Evolutionary conservation across 2,113 vertebrate species (phyloP), one percentile per base, ranked within the genome.

Genomic region (Trogon surrucura): DNA sequence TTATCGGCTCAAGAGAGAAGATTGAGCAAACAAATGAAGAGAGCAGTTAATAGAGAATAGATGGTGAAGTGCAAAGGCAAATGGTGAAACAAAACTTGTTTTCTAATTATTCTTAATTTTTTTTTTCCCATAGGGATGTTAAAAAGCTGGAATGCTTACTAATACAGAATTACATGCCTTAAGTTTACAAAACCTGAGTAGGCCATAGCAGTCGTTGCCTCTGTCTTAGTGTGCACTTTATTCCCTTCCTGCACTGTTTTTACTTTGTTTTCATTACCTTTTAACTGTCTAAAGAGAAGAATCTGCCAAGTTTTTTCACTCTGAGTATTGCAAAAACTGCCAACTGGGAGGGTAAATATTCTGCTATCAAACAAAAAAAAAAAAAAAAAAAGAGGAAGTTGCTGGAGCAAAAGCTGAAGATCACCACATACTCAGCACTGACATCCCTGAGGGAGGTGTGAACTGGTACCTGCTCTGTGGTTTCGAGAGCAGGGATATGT

Each of bases 11-110:
- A 87, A 53, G 87, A 87, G 73, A 82, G 73, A 60, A 64, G 84
- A 82, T 14, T 69, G 73, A 92, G 87, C 80, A 95, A 95, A 93
- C 64, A 95, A 94, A 94, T 62, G n/a, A 91, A 93, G 47, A 93
- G 88, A 83, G 34, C 56, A 64, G 90, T 93, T 91, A 91, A 86
- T 93, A 75, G 77, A 96, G 72, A 85, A 54, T 70, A 91, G 71
- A 44, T 61, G 36, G 44, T 85, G 26, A 93, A 74, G 32, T 80
- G 60, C 38, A 62, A 90, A 91, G 38, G 64, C n/a, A 80, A 92
- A 95, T 89, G 53, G 20, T 16, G 36, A 61, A 93, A 82, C n/a
- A 93, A 70, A 80, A 47, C 4, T 41, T 69, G 12, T 58, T 60
- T 73, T 61, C 16, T 60, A 60, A 44, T 92, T 85, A 38, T 64